These are phyloP conservation scores for Galeopterus variegatus DNA, from an alignment of 2,113 vertebrate species.

Conservation along the genomic window DNA sequence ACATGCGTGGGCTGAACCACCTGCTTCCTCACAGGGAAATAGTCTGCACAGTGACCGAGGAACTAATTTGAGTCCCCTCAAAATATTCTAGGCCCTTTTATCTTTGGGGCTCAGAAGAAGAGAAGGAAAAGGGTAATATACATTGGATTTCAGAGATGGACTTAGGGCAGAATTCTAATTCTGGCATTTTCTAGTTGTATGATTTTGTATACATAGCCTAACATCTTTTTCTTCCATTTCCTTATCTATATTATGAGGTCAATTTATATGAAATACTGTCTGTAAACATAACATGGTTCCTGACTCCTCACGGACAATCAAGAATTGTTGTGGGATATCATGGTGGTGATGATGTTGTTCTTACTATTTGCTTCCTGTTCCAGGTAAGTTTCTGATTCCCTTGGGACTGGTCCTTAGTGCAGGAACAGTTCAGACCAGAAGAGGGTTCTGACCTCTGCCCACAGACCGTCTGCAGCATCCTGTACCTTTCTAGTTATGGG, in stretches of 20 bases:
- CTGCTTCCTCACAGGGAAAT: not conserved
- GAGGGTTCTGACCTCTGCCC: too few species aligned
- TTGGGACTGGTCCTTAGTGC: not conserved
- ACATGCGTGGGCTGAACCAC: not conserved
- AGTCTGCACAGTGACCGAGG: not conserved
- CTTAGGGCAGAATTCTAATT: not conserved
- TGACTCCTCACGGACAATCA: not conserved
- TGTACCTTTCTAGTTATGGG: accelerated
- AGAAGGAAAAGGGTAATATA: not conserved
- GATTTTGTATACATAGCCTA: not conserved
- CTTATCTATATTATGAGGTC: not conserved
- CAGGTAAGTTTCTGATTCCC: not conserved
- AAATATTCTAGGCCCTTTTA: not conserved
- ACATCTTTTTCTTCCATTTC: not conserved
- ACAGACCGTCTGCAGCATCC: not conserved
- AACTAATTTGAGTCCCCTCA: not conserved
- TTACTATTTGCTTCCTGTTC: not conserved
- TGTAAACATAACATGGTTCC: not conserved
- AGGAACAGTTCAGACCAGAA: not conserved
- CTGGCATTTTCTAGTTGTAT: not conserved
- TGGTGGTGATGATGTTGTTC: too few species aligned
- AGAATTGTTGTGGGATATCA: accelerated
- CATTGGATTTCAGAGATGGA: not conserved
- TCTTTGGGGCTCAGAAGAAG: not conserved
- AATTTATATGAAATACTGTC: not conserved